Evolutionary conservation across 2,888 invertebrate genomes (phyloP).

Genomic region (Andrena marginata): DNA sequence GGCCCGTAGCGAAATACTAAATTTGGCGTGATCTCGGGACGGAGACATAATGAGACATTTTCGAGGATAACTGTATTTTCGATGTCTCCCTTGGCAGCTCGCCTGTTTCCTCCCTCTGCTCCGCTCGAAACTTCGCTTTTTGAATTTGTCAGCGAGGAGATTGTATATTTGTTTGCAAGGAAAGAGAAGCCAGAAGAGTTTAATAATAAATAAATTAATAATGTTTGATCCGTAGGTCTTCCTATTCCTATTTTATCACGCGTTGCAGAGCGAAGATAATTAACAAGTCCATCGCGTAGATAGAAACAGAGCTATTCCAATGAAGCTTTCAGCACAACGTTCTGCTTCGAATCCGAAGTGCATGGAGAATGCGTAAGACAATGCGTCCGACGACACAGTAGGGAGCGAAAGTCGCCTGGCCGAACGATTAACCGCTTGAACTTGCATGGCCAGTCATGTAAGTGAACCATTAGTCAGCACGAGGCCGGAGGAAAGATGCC

Average conservation of each 20-base stretch:
- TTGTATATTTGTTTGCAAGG: not conserved
- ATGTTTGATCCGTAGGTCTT: no score
- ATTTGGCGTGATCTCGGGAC: slow-evolving; percentile 80
- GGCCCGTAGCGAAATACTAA: slow-evolving; percentile 71
- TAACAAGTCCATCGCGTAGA: not conserved
- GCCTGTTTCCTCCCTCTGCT: slow-evolving; percentile 11
- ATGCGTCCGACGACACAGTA: not conserved
- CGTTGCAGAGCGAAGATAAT: not conserved
- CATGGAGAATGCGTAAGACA: not conserved
- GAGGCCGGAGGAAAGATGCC: slow-evolving; percentile 18
- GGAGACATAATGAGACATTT: slow-evolving; percentile 73
- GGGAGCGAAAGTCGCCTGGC: not conserved
- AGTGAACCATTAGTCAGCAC: slow-evolving; percentile 47
- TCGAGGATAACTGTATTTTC: slow-evolving; percentile 50
- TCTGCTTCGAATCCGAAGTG: not conserved
- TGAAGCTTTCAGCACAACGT: no score
- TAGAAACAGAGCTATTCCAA: no score
- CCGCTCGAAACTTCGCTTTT: slow-evolving; percentile 27
- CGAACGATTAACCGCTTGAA: slow-evolving; percentile 11
- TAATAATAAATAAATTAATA: no score
- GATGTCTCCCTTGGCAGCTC: not conserved
- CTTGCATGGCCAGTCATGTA: slow-evolving; percentile 1
- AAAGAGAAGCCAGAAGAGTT: not conserved
- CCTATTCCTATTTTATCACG: no score
- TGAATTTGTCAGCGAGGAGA: not conserved